These are phyloP conservation scores for Orientallactaga sibirica DNA, from an alignment of 2,797 vertebrate species.

Conservation along the genomic window DNA sequence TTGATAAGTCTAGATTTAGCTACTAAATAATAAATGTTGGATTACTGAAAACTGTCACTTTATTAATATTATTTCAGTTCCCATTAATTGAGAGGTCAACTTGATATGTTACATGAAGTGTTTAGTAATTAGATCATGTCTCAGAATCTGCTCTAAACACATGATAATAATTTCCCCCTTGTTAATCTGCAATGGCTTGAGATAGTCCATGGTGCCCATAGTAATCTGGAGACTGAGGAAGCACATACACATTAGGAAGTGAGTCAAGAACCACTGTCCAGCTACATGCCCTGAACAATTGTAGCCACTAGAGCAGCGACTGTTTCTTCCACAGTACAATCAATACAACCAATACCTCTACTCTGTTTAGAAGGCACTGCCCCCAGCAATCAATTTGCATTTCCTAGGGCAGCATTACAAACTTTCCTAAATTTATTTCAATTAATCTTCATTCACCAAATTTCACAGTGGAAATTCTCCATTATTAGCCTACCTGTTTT, in stretches of 20 bases:
- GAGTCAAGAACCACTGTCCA: background rate
- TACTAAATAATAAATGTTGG: slow-evolving; percentile 8
- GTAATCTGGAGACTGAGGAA: background rate
- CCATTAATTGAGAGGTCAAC: background rate
- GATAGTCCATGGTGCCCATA: background rate
- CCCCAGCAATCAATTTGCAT: background rate
- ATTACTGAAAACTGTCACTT: background rate
- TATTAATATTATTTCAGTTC: background rate
- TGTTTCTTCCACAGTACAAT: background rate
- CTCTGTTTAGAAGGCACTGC: background rate
- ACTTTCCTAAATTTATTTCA: background rate
- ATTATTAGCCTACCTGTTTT: background rate
- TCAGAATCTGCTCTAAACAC: slow-evolving; percentile 39
- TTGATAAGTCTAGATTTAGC: background rate
- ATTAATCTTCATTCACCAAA: background rate
- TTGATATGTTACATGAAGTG: slow-evolving; percentile 33
- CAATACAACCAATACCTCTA: background rate
- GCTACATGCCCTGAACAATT: background rate
- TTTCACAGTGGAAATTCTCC: background rate
- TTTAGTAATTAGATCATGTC: background rate
- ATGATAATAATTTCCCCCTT: background rate
- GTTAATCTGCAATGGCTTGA: background rate
- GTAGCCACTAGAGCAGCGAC: background rate
- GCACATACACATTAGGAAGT: background rate
- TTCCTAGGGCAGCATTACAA: background rate